Evolutionary conservation across 2,888 invertebrate species (phyloP).

Genomic region (Drosophila stalkeri): DNA sequence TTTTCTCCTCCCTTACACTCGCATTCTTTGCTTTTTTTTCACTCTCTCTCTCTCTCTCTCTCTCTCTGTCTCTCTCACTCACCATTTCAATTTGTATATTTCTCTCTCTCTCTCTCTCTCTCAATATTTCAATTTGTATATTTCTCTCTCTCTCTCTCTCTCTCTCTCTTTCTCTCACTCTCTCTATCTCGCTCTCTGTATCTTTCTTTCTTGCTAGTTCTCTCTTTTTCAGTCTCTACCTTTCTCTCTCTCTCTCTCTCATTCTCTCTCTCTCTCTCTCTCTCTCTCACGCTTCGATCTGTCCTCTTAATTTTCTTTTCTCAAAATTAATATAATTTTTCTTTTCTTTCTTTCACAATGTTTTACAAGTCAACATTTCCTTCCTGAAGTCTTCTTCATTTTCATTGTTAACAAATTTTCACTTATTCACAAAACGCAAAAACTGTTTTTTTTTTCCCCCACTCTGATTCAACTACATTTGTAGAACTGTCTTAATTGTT

Average conservation of each 20-base stretch:
- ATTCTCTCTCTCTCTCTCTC: background rate
- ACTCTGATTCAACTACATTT: constrained; percentile 9
- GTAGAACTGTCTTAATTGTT: background rate
- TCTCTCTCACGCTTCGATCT: background rate
- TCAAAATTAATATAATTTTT: too few species aligned
- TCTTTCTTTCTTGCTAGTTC: background rate
- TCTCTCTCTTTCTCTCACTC: background rate
- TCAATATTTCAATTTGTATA: too few species aligned
- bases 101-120: too few species aligned
- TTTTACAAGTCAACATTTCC: too few species aligned
- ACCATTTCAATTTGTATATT: too few species aligned
- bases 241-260: background rate
- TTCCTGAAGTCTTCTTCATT: background rate
- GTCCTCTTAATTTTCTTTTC: too few species aligned
- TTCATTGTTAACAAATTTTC: background rate
- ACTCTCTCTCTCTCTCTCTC: too few species aligned
- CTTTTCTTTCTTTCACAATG: too few species aligned
- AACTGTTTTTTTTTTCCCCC: background rate
- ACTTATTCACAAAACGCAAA: background rate
- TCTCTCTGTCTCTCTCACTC: too few species aligned
- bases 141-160: too few species aligned
- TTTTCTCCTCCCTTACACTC: too few species aligned
- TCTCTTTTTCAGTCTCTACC: background rate
- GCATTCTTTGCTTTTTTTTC: too few species aligned
- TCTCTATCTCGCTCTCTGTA: background rate